Evolutionary conservation across 2,113 vertebrate species (phyloP), one percentile per base, ranked within the genome.

Genomic region (Thermophis baileyi): DNA sequence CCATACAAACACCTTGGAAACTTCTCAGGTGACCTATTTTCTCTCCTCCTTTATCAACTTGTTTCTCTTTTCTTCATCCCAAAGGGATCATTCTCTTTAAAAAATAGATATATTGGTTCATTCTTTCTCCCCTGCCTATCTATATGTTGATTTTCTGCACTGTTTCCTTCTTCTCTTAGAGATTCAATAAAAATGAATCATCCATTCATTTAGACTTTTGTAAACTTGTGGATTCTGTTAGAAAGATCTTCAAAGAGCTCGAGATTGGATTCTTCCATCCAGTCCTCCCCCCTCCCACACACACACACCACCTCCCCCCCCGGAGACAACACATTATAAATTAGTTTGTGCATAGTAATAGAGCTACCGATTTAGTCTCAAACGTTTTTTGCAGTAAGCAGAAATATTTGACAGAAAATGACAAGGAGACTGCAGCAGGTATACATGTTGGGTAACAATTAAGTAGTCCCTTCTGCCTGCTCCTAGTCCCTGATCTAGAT

Each of bases 151-250:
- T 90, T 93, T 93, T 35, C 49, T 50, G 57, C 35, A 0, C 85
- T 25, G 18, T 49, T 94, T 94, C 91, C 49, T 94, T 93, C 85
- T 49, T 88, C 18, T 44, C 46, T 81, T 93, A 87, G 40, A 81
- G 1, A 51, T 92, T 89, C 81, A 87, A 46, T 40, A 49, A 81
- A 92, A n/a, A 2, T 57, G 16, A 30, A 89, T 20, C 86, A 90
- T 44, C 93, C 40, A 92, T 49, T 94, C 20, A 0, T 94, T 95
- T 94, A 93, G 12, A 92, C 91, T 90, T 94, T 95, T 87, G 91
- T 88, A 93, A 35, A 44, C 54, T 35, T 94, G 92, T 53, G 54
- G 22, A 30, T 57, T 93, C 53, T 93, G 55, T 90, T 89, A 94
- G 86, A 88, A 91, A 94, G 35, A 27, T 47, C 92, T 86, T 89